Evolutionary conservation across 2,113 vertebrate species (phyloP), one percentile per base, ranked within the genome.

Genomic region (Cinclus mexicanus): DNA sequence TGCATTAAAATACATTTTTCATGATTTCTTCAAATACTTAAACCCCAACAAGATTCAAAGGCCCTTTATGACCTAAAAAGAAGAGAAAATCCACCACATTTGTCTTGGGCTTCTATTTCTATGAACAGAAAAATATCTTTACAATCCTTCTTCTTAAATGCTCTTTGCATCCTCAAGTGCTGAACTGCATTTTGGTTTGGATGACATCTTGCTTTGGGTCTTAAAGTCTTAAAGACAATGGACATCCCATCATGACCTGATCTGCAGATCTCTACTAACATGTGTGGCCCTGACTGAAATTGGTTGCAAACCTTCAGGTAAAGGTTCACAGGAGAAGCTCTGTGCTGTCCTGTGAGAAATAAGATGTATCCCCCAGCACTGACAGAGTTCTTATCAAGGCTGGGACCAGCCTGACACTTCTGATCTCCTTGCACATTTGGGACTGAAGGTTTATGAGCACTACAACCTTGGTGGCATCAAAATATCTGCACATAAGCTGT

Each of bases 381-480:
- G 24, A 47, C 0, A 0, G 0, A 60, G 49, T 31, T 37, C 76
- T 92, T 57, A 29, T 47, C 4, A 9, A 84, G 39, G 44, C 39
- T 75, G 37, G 47, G 70, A 64, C 65, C 53, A 59, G 24, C 29
- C 49, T 21, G 29, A 29, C 22, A 63, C n/a, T 44, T 79, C 44
- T 2, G 12, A 65, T 55, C 35, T 65, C 57, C 41, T 46, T 49
- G 78, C 70, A 76, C 0, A 1, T 26, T 28, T 17, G 39, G 35
- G 33, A 69, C 47, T 82, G 47, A 78, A 71, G 26, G 41, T 47
- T 84, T 56, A 44, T 2, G 17, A 87, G 46, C 52, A 41, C 19
- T 18, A 26, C 15, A 18, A 0, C 8, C 33, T 68, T 16, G n/a
- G 83, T 14, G 28, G 42, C 75, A 90, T 37, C 46, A 86, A 72